Evolutionary conservation across 2,888 invertebrate genomes (phyloP).

Genomic region (Rotaria socialis): DNA sequence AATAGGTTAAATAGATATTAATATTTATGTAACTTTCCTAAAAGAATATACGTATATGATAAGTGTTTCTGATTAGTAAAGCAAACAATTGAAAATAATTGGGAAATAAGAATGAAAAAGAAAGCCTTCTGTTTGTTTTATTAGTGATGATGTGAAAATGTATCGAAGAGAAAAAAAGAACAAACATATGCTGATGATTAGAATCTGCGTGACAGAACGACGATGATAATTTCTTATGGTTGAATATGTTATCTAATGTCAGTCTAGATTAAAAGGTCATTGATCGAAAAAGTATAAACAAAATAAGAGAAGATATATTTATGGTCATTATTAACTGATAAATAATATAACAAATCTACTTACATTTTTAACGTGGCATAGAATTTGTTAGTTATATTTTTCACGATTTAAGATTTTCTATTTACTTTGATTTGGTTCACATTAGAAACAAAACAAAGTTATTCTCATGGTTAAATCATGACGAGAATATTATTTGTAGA

Average conservation of each 20-base stretch:
- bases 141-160: not conserved
- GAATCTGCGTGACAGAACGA: constrained; percentile 21
- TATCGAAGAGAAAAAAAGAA: not conserved
- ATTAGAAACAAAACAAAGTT: constrained; percentile 5
- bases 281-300: constrained; percentile 8
- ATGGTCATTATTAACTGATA: not conserved
- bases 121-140: not conserved
- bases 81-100: constrained; percentile 5
- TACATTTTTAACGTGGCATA: not conserved
- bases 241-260: not conserved
- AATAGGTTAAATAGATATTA: too few species aligned
- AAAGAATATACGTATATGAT: not conserved
- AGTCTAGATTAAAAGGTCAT: constrained; percentile 4
- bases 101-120: not conserved
- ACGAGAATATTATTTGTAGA: constrained; percentile 7
- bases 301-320: not conserved
- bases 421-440: not conserved
- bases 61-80: constrained; percentile 22
- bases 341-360: not conserved
- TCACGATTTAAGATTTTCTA: not conserved
- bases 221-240: not conserved
- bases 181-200: constrained; percentile 12
- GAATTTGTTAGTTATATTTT: not conserved
- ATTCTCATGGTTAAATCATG: constrained; percentile 10
- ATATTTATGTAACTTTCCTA: too few species aligned